Conservation (phyloP, 1,140 invertebrate genomes). For the Drosophila bocqueti region DNA sequence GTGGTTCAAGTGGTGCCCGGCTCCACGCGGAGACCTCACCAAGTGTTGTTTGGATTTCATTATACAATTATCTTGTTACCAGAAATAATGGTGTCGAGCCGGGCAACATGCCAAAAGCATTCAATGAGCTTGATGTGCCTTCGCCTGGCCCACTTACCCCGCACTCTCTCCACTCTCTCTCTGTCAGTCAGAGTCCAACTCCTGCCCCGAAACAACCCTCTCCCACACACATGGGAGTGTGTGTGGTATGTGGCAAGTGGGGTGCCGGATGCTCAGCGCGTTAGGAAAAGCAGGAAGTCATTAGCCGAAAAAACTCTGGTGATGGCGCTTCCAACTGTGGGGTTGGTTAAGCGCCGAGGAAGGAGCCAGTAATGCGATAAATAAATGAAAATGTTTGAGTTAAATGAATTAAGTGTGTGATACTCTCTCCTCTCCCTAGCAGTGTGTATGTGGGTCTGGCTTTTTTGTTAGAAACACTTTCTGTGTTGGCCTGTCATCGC, state of each 20-base stretch:
- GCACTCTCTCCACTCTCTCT: background rate
- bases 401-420: slow-evolving; percentile 82
- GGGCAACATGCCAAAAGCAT: slow-evolving; percentile 83
- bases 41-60: slow-evolving; percentile 84
- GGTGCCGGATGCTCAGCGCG: slow-evolving; percentile 65
- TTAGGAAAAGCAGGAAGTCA: slow-evolving; percentile 80
- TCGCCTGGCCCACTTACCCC: slow-evolving; percentile 25
- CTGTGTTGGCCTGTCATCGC: slow-evolving; percentile 73
- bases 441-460: slow-evolving; percentile 10
- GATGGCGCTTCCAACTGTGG: slow-evolving; percentile 53
- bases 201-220: slow-evolving; percentile 13
- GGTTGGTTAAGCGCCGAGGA: slow-evolving; percentile 14
- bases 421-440: slow-evolving; percentile 37
- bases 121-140: slow-evolving; percentile 66
- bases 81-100: slow-evolving; percentile 82
- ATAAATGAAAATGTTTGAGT: slow-evolving; percentile 84
- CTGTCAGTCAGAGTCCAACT: slow-evolving; percentile 37
- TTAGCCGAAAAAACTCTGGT: slow-evolving; percentile 65
- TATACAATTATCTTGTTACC: slow-evolving; percentile 84
- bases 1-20: slow-evolving; percentile 39
- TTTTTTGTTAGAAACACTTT: slow-evolving; percentile 76
- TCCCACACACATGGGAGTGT: slow-evolving; percentile 36
- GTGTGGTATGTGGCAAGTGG: slow-evolving; percentile 13
- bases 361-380: slow-evolving; percentile 74
- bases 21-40: slow-evolving; percentile 26